These are phyloP conservation scores for Otocyon megalotis DNA, from an alignment of 2,113 vertebrate genomes.

Conservation along the genomic window DNA sequence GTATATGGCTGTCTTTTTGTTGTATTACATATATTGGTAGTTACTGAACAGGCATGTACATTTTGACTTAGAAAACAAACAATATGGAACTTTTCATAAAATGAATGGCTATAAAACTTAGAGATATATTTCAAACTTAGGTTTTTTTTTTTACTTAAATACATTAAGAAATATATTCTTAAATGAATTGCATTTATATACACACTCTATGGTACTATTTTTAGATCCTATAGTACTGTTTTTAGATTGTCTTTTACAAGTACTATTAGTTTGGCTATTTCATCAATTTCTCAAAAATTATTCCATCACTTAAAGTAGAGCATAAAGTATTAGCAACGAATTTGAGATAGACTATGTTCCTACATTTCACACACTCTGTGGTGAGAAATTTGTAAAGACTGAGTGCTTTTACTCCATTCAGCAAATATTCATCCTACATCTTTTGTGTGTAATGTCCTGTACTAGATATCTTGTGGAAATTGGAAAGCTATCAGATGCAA, in stretches of 20 bases:
- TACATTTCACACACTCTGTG: background rate
- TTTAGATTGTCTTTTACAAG: background rate
- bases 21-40: constrained; percentile 49
- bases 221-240: background rate
- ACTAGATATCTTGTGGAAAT: background rate
- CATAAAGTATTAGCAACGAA: background rate
- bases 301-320: background rate
- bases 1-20: background rate
- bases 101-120: background rate
- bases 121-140: background rate
- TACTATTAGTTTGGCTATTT: background rate
- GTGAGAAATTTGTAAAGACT: background rate
- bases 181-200: constrained; percentile 6
- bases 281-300: background rate
- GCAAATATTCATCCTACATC: background rate
- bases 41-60: background rate
- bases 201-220: background rate
- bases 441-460: background rate
- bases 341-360: background rate
- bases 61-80: constrained; percentile 26
- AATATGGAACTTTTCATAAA: background rate
- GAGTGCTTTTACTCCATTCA: background rate
- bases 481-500: background rate
- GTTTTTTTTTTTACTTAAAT: background rate
- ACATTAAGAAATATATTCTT: background rate